Evolutionary conservation across 2,888 invertebrate genomes (phyloP).

Genomic region (Parthenolecanium corni): DNA sequence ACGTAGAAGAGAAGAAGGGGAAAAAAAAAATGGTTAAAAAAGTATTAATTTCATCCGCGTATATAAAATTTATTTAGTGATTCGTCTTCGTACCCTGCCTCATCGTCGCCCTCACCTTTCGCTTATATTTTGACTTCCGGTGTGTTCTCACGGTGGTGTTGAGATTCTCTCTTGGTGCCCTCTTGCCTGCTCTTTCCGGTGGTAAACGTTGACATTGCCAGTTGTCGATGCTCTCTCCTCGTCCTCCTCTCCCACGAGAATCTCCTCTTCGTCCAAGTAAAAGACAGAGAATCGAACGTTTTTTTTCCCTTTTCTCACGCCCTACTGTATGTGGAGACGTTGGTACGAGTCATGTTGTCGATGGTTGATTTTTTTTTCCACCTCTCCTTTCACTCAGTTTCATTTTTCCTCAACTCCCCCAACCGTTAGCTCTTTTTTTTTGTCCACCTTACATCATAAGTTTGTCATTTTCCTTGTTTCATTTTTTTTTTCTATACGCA

Average conservation of each 20-base stretch:
- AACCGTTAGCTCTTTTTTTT: background rate
- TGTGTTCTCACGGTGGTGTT: slow-evolving; percentile 25
- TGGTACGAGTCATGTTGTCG: slow-evolving; percentile 18
- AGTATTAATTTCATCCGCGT: slow-evolving; percentile 25
- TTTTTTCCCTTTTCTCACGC: slow-evolving; percentile 20
- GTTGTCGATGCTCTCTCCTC: background rate
- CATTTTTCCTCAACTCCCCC: background rate
- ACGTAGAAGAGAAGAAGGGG: background rate
- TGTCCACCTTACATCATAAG: background rate
- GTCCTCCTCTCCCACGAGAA: slow-evolving; percentile 3
- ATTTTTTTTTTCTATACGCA: background rate
- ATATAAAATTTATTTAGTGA: slow-evolving; percentile 25
- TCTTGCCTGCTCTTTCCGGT: slow-evolving; percentile 17
- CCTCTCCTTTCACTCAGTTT: background rate
- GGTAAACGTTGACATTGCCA: slow-evolving; percentile 17
- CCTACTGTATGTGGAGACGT: slow-evolving; percentile 11
- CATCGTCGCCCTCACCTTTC: slow-evolving; percentile 20
- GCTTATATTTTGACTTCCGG: slow-evolving; percentile 16
- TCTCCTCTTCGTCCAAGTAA: background rate
- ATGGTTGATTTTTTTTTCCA: slow-evolving; percentile 9
- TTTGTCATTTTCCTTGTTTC: slow-evolving; percentile 1
- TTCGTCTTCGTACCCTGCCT: background rate
- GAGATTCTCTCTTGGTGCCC: slow-evolving; percentile 16
- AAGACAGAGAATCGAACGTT: slow-evolving; percentile 5
- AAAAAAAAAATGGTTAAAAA: background rate